Percentiles rank a stretch among this genome's conserved stretches.
Evolutionary conservation across 2,797 vertebrate genomes (phyloP).

Genomic region (Synanceia verrucosa): DNA sequence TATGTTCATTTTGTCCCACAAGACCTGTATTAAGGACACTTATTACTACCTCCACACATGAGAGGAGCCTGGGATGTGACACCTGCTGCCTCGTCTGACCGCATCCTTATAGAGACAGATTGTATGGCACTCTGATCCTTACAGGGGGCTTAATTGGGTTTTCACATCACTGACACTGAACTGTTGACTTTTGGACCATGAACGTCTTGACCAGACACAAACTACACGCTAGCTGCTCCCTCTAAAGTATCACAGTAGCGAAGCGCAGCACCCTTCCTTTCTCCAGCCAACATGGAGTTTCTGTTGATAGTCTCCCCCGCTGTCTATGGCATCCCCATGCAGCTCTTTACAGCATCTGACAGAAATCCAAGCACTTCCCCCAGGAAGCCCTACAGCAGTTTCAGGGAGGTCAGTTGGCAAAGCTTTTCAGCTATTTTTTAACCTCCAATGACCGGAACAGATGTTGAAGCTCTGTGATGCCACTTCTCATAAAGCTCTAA

Average conservation of each 20-base stretch:
- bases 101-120: conserved; percentile 5
- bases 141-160: conserved; percentile 31
- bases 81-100: conserved; percentile 9
- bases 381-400: conserved; percentile 21
- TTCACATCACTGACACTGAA: conserved; percentile 37
- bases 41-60: background rate
- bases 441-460: conserved; percentile 13
- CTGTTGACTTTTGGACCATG: conserved; percentile 17
- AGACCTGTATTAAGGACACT: background rate
- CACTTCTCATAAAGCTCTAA: background rate
- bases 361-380: conserved; percentile 21
- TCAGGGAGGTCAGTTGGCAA: background rate
- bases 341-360: conserved; percentile 24
- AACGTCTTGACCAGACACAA: conserved; percentile 28
- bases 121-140: background rate
- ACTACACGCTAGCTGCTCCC: conserved; percentile 17
- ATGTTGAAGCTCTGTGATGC: conserved; percentile 14
- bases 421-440: conserved; percentile 14
- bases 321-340: conserved; percentile 8
- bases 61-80: background rate
- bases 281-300: conserved; percentile 2
- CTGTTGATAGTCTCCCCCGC: conserved; percentile 11
- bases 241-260: conserved; percentile 3
- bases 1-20: background rate
- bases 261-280: conserved; percentile 20